Percentiles rank a stretch among this genome's conserved stretches.
These are phyloP conservation scores for Drosophila funebris DNA, from an alignment of 1,140 invertebrate species.

Conservation along the genomic window DNA sequence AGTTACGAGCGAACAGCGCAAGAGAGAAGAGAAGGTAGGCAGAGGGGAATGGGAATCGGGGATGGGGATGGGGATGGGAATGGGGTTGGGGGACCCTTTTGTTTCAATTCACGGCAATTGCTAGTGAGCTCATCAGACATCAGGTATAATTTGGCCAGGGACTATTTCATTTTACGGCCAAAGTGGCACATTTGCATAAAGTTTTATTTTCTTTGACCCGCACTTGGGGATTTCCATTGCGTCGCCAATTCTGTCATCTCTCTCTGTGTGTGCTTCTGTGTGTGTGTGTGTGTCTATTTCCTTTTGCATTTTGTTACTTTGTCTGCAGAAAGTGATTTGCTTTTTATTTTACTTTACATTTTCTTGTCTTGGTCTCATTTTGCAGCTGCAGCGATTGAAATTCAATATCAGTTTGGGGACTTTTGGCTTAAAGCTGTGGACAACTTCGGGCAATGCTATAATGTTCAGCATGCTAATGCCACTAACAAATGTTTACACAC, in stretches of 20 bases:
- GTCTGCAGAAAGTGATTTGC: constrained; percentile 59
- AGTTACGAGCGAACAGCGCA: neutral
- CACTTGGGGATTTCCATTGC: constrained; percentile 67
- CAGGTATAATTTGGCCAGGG: constrained; percentile 78
- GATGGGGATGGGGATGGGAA: neutral
- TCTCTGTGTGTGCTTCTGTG: neutral
- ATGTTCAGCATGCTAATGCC: constrained; percentile 31
- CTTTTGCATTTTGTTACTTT: constrained; percentile 51
- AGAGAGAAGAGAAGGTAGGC: neutral
- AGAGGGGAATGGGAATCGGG: too few relatives aligned
- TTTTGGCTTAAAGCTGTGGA: constrained; percentile 54
- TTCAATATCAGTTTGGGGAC: constrained; percentile 60
- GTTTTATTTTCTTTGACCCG: constrained; percentile 81
- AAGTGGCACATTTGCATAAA: constrained; percentile 80
- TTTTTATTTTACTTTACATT: constrained; percentile 2
- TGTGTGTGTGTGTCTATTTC: constrained; percentile 30
- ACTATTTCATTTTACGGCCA: constrained; percentile 81
- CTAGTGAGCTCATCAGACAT: constrained; percentile 69
- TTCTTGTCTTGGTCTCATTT: neutral
- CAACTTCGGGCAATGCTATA: constrained; percentile 27
- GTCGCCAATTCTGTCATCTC: constrained; percentile 43
- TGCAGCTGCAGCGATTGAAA: constrained; percentile 72
- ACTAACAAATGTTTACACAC: constrained; percentile 65
- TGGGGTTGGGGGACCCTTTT: constrained; percentile 44
- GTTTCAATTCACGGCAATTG: constrained; percentile 76